Evolutionary conservation across 2,113 vertebrate species (phyloP), one percentile per base, ranked within the genome.

Genomic region (Cavia porcellus): DNA sequence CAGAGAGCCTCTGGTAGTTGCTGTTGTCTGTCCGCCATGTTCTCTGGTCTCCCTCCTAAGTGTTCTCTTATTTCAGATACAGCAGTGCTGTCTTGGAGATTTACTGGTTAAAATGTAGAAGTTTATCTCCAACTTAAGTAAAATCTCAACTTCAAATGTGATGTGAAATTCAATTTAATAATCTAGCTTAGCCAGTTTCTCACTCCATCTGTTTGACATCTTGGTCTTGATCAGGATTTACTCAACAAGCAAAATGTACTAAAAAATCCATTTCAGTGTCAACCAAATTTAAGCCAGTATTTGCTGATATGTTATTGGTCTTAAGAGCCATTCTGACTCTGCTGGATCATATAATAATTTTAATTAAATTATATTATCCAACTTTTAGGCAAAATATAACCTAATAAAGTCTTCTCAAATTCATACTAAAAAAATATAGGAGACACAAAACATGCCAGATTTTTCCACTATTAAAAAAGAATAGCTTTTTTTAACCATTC

Each of bases 331-430:
- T 62, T 96, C 4, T 72, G 64, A 72, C 77, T 91, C 30, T 50
- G 52, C 35, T 77, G 30, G 32, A 82, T 87, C 72, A 94, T 28
- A 79, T 66, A 52, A 72, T 55, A 92, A 85, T 94, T 96, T 38
- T 52, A 94, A 77, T 70, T 75, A n/a, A 68, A 70, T 85, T 84
- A 45, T 42, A 45, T 68, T 92, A 79, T 55, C 70, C 20, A 77
- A 64, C 32, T 81, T 96, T 80, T 94, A 6, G 17, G 61, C 24
- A 86, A 96, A 95, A 22, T 89, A 45, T 79, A 35, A 15, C 38
- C 45, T 85, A 97, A 91, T 68, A 95, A 95, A 94, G 89, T 77
- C 25, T 94, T 96, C 66, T 92, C 79, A 90, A 86, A 87, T 89
- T 95, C 24, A 94, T 86, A 62, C 3, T 74, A 32, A 86, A 68